Evolutionary conservation across 2,113 vertebrate genomes (phyloP), one percentile per base, ranked within the genome.

Genomic region (Leucoraja erinaceus): DNA sequence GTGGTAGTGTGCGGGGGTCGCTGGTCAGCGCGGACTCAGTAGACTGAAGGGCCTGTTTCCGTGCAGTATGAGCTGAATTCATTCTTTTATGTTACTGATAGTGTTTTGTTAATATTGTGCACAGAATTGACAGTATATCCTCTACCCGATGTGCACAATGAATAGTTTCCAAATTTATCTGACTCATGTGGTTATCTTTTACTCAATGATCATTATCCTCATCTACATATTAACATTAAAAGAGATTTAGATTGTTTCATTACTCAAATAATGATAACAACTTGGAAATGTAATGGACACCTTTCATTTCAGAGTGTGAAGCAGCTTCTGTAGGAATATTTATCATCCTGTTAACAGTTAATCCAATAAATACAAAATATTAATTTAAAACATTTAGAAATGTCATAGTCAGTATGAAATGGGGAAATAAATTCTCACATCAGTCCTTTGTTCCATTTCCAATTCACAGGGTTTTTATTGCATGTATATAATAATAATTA

Each of bases 241-340:
- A 63, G 59, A 31, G 28, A n/a, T 88, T 88, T 88, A 66, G 83
- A n/a, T 88, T 88, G 59, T n/a, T 31, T 88, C 28, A 88, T 8
- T 88, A 31, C 14, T 8, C 83, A 88, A 77, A 10, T 33, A 77
- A 76, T 33, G n/a, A 77, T 77, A 61, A 28, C 56, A 86, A 86
- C 25, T 61, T 31, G 56, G 12, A 86, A 59, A 31, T 63, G 28
- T 20, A 84, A 84, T 38, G 22, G 25, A 12, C 47, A 18, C 22
- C 9, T 84, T 84, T 10, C 54, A 28, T 28, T 59, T n/a, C 56
- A n/a, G 28, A 31, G 59, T 31, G 56, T 0, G 61, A 86, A 86
- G 83, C 59, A 63, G 12, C 28, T 86, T 63, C 25, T 86, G 56
- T 56, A 59, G n/a, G 56, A 86, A 31, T 63, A 31, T 78, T 38